Conservation (phyloP, 2,113 vertebrate genomes). For the Misgurnus anguillicaudatus region DNA sequence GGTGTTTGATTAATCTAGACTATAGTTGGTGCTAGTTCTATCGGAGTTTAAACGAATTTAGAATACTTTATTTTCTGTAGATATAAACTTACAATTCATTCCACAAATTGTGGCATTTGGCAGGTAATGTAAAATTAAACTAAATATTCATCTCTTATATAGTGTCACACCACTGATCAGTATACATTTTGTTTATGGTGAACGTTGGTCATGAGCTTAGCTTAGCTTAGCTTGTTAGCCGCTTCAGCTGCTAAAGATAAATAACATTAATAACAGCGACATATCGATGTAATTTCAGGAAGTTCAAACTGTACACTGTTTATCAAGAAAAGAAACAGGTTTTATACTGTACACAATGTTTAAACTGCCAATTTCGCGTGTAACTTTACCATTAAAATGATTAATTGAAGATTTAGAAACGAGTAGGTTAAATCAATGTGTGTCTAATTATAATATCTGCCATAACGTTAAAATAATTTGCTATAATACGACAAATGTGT, state of each 20-base stretch:
- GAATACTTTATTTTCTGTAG: neutral
- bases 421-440: too few relatives aligned
- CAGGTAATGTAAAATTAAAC: constrained; percentile 28
- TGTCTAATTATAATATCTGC: neutral
- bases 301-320: neutral
- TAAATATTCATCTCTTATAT: neutral
- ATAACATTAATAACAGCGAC: neutral
- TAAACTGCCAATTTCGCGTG: neutral
- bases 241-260: neutral
- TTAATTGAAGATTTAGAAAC: too few relatives aligned
- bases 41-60: neutral
- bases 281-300: neutral
- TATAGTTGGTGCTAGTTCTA: constrained; percentile 13
- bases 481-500: too few relatives aligned
- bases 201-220: constrained; percentile 13
- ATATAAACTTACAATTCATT: neutral
- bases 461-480: neutral
- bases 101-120: constrained; percentile 26
- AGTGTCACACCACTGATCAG: neutral
- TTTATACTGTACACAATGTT: too few relatives aligned
- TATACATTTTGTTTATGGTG: neutral
- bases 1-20: constrained; percentile 35
- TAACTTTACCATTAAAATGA: neutral
- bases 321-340: too few relatives aligned
- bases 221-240: constrained; percentile 26